A percentile compares a stretch with the other conserved stretches of the same genome.
These are phyloP conservation scores for Spea multiplicata DNA, from an alignment of 2,113 vertebrate genomes.

Conservation along the genomic window DNA sequence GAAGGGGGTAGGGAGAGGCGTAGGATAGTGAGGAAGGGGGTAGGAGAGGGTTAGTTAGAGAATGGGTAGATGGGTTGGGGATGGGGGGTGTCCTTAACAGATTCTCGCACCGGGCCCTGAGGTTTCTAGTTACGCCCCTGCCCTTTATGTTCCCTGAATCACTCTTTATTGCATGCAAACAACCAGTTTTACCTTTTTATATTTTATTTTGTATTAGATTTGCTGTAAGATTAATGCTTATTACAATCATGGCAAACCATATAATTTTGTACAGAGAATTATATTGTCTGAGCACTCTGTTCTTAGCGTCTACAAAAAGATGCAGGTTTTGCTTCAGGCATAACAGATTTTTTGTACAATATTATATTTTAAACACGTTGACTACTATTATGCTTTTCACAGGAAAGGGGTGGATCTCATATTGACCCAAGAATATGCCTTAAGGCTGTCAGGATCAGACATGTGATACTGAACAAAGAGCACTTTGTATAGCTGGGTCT, in stretches of 20 bases:
- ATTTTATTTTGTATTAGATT: not conserved
- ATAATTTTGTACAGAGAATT: conserved; percentile 9
- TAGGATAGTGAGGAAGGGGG: too few relatives aligned
- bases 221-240: not conserved
- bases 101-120: too few relatives aligned
- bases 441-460: conserved; percentile 30
- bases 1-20: too few relatives aligned
- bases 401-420: conserved; percentile 29
- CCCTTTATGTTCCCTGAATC: not conserved
- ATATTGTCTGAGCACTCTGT: conserved; percentile 8
- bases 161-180: not conserved
- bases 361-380: conserved; percentile 29
- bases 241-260: not conserved
- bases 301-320: not conserved
- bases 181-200: conserved; percentile 1
- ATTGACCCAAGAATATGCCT: conserved; percentile 37
- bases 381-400: conserved; percentile 23
- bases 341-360: conserved; percentile 34
- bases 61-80: too few relatives aligned
- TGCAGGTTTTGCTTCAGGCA: conserved; percentile 25
- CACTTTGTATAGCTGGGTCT: conserved; percentile 15
- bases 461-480: conserved; percentile 24
- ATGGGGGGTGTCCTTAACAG: too few relatives aligned
- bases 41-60: too few relatives aligned
- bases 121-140: too few relatives aligned